phyloP scores from a whole-genome alignment of 2,113 vertebrate genomes.

The pig (Sus scrofa) region T2T-Sscrofa CM000813.6:105964001-105964500 shows the following conservation, averaged over 20 bases:
- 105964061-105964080: conserved; percentile 18
- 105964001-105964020: conserved; percentile 54
- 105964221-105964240: conserved; percentile 80
- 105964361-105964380: conserved; percentile 84
- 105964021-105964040: neutral
- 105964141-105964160: conserved; percentile 72
- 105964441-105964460: conserved; percentile 79
- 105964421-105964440: conserved; percentile 81
- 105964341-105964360: conserved; percentile 85
- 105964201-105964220: conserved; percentile 83
- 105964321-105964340: conserved; percentile 83
- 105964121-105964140: conserved; percentile 65
- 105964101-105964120: conserved; percentile 72
- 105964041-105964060: conserved; percentile 27
- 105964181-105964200: conserved; percentile 66
- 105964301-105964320: conserved; percentile 83
- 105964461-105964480: conserved; percentile 81
- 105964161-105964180: conserved; percentile 76
- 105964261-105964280: conserved; percentile 59
- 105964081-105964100: conserved; percentile 68
- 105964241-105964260: conserved; percentile 70
- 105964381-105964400: conserved; percentile 84
- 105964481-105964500: conserved; percentile 83
- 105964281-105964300: conserved; percentile 84
- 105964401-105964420: conserved; percentile 80